Evolutionary conservation across 2,113 vertebrate species (phyloP).

Genomic region (Cinclus mexicanus): DNA sequence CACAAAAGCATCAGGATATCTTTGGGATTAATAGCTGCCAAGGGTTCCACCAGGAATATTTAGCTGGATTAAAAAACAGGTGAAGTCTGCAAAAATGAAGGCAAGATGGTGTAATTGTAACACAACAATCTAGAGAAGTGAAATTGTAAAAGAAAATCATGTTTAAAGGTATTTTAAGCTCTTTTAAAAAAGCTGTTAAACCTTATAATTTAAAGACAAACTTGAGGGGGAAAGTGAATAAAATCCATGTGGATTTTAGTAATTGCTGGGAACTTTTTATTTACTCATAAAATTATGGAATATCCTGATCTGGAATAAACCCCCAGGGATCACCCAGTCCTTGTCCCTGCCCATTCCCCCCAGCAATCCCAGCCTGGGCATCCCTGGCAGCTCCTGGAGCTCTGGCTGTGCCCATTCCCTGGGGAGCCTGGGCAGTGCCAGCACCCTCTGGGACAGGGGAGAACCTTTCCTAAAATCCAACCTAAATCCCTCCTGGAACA

Average conservation of each 20-base stretch:
- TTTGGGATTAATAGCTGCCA: background rate
- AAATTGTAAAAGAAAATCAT: background rate
- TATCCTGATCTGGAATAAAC: no score
- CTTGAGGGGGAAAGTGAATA: fast-evolving
- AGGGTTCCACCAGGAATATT: background rate
- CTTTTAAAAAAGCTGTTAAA: background rate
- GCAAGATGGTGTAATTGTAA: background rate
- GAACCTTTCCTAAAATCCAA: no score
- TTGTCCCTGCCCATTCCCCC: background rate
- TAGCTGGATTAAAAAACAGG: background rate
- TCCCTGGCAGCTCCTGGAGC: no score
- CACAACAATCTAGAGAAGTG: background rate
- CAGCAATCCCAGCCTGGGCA: no score
- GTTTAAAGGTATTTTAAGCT: background rate
- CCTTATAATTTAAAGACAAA: background rate
- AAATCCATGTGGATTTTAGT: background rate
- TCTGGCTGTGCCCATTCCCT: no score
- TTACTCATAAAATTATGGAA: background rate
- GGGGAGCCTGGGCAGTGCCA: no score
- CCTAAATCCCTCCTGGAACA: no score
- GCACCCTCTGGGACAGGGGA: no score
- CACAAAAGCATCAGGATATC: background rate
- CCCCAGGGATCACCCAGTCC: background rate
- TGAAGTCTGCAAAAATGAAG: background rate
- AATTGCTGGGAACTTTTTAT: background rate